Evolutionary conservation across 2,888 invertebrate species (phyloP).

Genomic region (Agrotis exclamationis): DNA sequence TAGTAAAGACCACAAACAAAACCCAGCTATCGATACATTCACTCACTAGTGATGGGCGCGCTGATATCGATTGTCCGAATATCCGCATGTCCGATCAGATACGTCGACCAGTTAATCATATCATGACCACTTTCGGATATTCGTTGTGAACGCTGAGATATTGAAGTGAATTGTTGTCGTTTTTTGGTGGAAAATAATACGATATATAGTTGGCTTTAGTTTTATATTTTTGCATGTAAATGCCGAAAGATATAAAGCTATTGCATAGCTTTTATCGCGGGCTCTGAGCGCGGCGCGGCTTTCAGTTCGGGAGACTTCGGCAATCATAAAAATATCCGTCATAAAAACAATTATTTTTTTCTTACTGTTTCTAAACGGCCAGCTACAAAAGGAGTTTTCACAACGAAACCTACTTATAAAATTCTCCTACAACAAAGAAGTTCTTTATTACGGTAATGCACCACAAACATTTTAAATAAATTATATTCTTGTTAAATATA

Average conservation of each 20-base stretch:
- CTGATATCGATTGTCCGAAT: conserved; percentile 30
- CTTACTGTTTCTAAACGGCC: no score
- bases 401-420: no score
- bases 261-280: no score
- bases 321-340: no score
- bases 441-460: no score
- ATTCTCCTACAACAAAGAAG: no score
- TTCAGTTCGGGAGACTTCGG: no score
- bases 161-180: conserved; percentile 2
- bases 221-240: neutral
- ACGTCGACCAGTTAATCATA: conserved; percentile 29
- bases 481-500: no score
- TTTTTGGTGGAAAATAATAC: neutral
- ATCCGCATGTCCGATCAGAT: conserved; percentile 7
- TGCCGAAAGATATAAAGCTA: neutral
- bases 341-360: no score
- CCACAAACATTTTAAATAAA: no score
- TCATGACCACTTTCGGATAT: conserved; percentile 10
- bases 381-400: no score
- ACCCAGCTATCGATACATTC: conserved; percentile 20
- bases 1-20: conserved; percentile 15
- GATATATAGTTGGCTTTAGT: neutral
- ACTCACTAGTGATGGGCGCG: conserved; percentile 33
- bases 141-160: conserved; percentile 13
- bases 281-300: no score